Evolutionary conservation across 1,140 invertebrate species (phyloP).

Genomic region (Drosophila gunungcola): DNA sequence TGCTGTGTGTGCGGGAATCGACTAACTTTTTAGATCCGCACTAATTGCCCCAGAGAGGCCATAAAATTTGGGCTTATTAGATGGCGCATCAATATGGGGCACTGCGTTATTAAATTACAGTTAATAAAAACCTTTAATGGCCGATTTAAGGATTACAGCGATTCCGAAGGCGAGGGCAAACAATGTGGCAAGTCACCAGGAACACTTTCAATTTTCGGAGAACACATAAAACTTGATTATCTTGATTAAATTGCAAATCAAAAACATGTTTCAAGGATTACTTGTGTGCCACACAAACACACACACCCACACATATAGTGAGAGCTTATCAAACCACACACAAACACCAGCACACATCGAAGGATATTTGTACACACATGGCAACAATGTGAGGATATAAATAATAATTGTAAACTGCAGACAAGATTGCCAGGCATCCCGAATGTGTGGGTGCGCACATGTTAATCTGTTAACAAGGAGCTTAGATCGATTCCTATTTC

Average conservation of each 20-base stretch:
- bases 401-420: slow-evolving; percentile 80
- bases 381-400: slow-evolving; percentile 64
- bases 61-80: slow-evolving; percentile 43
- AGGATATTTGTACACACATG: slow-evolving; percentile 46
- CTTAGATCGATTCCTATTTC: slow-evolving; percentile 83
- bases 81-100: slow-evolving; percentile 28
- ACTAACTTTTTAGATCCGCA: slow-evolving; percentile 48
- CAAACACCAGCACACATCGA: slow-evolving; percentile 31
- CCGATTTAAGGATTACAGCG: slow-evolving; percentile 72
- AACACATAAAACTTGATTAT: slow-evolving; percentile 84
- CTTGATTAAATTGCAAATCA: slow-evolving; percentile 84
- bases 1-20: slow-evolving; percentile 17
- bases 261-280: slow-evolving; percentile 83
- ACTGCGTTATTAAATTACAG: slow-evolving; percentile 66
- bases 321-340: slow-evolving; percentile 68
- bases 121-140: slow-evolving; percentile 72
- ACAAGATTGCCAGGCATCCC: slow-evolving; percentile 26
- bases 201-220: slow-evolving; percentile 82
- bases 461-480: slow-evolving; percentile 83
- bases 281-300: slow-evolving; percentile 55
- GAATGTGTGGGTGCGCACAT: slow-evolving; percentile 44
- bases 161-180: slow-evolving; percentile 49
- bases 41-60: slow-evolving; percentile 50
- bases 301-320: slow-evolving; percentile 1
- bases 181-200: slow-evolving; percentile 74